Evolutionary conservation across 2,888 invertebrate species (phyloP).

Genomic region (Drosophila mayaguana): DNA sequence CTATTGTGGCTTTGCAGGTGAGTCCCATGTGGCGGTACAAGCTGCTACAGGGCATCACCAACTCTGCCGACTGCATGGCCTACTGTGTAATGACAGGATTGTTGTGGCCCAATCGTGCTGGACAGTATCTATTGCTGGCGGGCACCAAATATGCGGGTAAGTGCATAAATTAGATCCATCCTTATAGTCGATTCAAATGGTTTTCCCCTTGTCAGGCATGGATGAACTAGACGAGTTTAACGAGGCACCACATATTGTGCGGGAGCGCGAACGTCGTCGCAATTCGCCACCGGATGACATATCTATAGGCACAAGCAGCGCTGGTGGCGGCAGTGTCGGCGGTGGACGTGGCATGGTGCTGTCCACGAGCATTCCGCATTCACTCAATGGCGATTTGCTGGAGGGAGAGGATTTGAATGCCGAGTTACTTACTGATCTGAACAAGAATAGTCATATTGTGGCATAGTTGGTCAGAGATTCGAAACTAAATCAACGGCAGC

Average conservation of each 20-base stretch:
- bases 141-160: conserved; percentile 88
- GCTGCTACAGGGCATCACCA: conserved; percentile 96
- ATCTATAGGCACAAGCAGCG: conserved; percentile 66
- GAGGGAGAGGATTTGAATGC: conserved; percentile 84
- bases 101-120: conserved; percentile 97
- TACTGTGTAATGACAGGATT: conserved; percentile 98
- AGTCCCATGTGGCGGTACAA: conserved; percentile 98
- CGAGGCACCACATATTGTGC: conserved; percentile 94
- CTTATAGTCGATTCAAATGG: background rate
- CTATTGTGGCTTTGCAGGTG: conserved; percentile 96
- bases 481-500: conserved; percentile 29
- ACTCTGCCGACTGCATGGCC: conserved; percentile 97
- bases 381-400: conserved; percentile 83
- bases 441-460: conserved; percentile 85
- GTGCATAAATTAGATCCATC: background rate
- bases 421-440: conserved; percentile 84
- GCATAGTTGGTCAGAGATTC: conserved; percentile 74
- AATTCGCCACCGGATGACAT: conserved; percentile 81
- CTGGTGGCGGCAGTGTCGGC: conserved; percentile 29
- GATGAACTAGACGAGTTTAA: conserved; percentile 96
- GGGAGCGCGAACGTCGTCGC: conserved; percentile 83
- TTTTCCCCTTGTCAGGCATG: conserved; percentile 85
- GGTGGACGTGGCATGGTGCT: conserved; percentile 69
- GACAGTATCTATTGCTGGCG: conserved; percentile 94
- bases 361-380: conserved; percentile 72